Evolutionary conservation across 2,113 vertebrate species (phyloP).

Genomic region (Lepus europaeus): DNA sequence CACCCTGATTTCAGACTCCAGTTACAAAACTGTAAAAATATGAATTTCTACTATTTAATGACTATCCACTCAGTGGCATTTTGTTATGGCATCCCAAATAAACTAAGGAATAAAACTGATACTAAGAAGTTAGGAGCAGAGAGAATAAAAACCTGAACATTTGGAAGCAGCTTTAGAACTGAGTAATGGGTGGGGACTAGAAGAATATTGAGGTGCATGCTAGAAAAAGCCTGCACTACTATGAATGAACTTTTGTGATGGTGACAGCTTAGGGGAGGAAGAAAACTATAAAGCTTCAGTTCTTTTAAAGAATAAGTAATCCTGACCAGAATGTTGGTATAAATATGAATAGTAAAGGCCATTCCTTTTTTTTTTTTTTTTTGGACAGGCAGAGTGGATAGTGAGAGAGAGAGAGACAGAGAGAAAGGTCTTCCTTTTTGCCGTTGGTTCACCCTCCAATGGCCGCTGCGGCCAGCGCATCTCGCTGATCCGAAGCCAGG

Average conservation of each 20-base stretch:
- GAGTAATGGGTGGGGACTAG: not conserved
- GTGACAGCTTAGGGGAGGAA: not conserved
- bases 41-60: not conserved
- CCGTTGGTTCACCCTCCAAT: too few species aligned
- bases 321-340: not conserved
- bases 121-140: not conserved
- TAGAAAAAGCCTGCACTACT: not conserved
- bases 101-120: not conserved
- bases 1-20: too few species aligned
- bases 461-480: too few species aligned
- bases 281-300: not conserved
- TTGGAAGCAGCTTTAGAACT: not conserved
- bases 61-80: too few species aligned
- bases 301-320: not conserved
- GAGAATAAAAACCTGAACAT: not conserved
- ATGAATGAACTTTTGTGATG: not conserved
- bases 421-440: too few species aligned
- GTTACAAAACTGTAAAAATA: not conserved
- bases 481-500: too few species aligned
- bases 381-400: too few species aligned
- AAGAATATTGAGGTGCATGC: not conserved
- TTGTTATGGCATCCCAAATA: not conserved
- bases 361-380: too few species aligned
- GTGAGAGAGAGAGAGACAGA: too few species aligned
- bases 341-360: not conserved